Percentiles rank a stretch among this genome's conserved stretches.
Evolutionary conservation across 2,113 vertebrate species (phyloP).

Genomic region (Odontophorus gujanensis): DNA sequence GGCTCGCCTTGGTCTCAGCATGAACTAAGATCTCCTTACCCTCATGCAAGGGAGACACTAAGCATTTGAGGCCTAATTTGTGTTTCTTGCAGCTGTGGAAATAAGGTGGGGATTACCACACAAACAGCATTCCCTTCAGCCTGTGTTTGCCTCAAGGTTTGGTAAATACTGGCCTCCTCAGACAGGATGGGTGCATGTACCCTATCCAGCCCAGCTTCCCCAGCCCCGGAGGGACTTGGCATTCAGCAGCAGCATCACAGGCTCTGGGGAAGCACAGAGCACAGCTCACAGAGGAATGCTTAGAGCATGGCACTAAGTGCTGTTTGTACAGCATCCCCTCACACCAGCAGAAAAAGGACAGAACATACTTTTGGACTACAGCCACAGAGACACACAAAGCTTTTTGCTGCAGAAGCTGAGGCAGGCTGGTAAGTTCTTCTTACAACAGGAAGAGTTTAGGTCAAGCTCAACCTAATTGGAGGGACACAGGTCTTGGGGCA

Average conservation of each 20-base stretch:
- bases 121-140: background rate
- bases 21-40: background rate
- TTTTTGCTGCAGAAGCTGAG: background rate
- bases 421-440: background rate
- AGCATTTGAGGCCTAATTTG: too few species aligned
- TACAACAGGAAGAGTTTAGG: background rate
- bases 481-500: background rate
- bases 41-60: background rate
- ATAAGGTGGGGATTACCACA: background rate
- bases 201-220: background rate
- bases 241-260: background rate
- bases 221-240: background rate
- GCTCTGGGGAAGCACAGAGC: background rate
- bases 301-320: background rate
- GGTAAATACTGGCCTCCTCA: fast-evolving
- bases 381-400: background rate
- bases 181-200: background rate
- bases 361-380: background rate
- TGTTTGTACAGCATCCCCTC: background rate
- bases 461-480: background rate
- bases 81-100: background rate
- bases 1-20: background rate
- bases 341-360: background rate
- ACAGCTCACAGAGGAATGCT: background rate
- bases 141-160: fast-evolving